A percentile compares a stretch with the other conserved stretches of the same genome.
Evolutionary conservation across 2,888 invertebrate species (phyloP).

Genomic region (Morinoia aosen): DNA sequence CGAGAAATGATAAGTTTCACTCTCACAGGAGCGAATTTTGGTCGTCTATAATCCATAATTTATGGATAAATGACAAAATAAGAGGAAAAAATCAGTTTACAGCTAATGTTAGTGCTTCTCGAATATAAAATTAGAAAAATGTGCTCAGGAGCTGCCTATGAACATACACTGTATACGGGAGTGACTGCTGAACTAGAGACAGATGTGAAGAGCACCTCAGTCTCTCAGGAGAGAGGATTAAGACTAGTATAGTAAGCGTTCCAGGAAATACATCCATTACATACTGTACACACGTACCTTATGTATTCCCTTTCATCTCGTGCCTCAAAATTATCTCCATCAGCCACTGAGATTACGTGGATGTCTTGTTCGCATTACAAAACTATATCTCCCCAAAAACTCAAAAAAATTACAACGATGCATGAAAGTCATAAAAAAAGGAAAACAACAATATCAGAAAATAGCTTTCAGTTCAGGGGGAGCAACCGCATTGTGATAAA

Average conservation of each 20-base stretch:
- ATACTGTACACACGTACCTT: no score
- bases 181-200: not conserved
- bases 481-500: not conserved
- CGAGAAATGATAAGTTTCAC: no score
- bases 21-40: no score
- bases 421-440: not conserved
- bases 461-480: not conserved
- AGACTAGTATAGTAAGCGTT: not conserved
- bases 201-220: not conserved
- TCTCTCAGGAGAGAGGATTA: not conserved
- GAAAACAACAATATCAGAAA: not conserved
- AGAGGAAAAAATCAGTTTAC: no score
- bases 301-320: no score
- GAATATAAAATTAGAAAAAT: no score
- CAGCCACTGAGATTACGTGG: not conserved
- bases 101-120: no score
- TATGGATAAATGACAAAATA: no score
- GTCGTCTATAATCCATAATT: no score
- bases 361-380: not conserved
- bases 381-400: not conserved
- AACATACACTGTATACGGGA: no score
- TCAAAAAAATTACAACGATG: not conserved
- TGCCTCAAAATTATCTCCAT: not conserved
- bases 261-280: not conserved
- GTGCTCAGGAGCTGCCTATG: no score